Conservation (phyloP, 2,113 vertebrate genomes). For the Stomatorhinus ivindoensis region DNA sequence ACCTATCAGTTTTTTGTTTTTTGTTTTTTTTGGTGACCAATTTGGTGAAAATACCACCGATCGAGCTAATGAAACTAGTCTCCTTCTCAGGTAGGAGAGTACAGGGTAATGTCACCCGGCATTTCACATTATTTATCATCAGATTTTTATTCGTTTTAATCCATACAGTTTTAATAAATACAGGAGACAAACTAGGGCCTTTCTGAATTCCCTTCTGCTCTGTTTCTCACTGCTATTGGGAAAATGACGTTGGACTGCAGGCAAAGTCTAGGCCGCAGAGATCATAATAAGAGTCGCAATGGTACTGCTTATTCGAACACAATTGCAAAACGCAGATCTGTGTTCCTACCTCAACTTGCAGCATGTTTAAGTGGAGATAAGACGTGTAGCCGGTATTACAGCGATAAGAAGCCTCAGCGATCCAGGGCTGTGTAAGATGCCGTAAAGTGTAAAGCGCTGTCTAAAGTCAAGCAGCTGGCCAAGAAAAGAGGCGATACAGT, state of each 20-base stretch:
- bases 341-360: not conserved
- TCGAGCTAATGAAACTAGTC: not conserved
- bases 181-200: not conserved
- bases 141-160: not conserved
- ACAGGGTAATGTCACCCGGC: not conserved
- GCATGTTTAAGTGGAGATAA: not conserved
- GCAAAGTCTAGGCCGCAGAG: not conserved
- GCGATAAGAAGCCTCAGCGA: not conserved
- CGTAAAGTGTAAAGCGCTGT: not conserved
- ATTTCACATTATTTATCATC: not conserved
- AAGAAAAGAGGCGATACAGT: not conserved
- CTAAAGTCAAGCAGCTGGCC: not conserved
- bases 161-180: no score
- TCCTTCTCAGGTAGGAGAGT: not conserved
- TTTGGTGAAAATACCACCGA: not conserved
- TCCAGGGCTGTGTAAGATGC: not conserved
- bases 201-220: not conserved
- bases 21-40: not conserved
- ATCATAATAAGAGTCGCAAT: not conserved
- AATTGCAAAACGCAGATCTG: not conserved
- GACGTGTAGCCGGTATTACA: not conserved
- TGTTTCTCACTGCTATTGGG: not conserved
- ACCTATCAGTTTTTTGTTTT: not conserved
- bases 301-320: not conserved
- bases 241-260: not conserved